Percentiles rank a stretch among this genome's conserved stretches.
phyloP scores from a whole-genome alignment of 2,113 vertebrate species.

The Phalacrocorax carbo region DNA sequence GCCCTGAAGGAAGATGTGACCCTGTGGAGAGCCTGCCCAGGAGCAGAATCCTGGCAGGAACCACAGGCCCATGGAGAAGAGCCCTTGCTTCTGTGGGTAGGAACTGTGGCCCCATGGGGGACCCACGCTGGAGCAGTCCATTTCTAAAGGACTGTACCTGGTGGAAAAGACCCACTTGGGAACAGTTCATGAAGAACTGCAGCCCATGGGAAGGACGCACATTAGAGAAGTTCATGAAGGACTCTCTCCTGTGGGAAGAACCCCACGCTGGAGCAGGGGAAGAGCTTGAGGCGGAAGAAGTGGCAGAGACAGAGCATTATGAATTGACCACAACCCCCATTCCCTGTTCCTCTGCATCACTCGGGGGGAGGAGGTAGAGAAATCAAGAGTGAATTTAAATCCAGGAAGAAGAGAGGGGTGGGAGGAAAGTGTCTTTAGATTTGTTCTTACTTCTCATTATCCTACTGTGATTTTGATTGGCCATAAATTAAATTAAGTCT shows the following conservation, averaged over 20 bases:
- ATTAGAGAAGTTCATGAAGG: neutral
- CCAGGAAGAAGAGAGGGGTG: neutral
- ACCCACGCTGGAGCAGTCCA: neutral
- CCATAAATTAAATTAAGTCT: neutral
- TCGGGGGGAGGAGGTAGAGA: neutral
- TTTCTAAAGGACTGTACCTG: neutral
- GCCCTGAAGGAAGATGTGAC: neutral
- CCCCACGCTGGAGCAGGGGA: too few relatives aligned
- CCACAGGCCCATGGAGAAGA: neutral
- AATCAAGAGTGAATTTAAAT: neutral
- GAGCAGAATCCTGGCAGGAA: neutral
- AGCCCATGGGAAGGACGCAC: neutral
- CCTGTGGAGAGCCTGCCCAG: accelerated
- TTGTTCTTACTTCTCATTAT: neutral
- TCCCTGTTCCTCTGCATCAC: neutral
- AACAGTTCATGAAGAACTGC: neutral
- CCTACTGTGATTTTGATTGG: neutral
- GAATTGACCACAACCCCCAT: neutral
- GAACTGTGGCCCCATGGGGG: neutral
- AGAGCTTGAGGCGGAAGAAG: neutral
- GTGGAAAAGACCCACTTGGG: neutral
- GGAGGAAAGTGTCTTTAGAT: neutral
- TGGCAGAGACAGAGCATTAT: neutral
- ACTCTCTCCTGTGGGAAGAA: neutral
- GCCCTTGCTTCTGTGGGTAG: neutral